Base-by-base conservation (phyloP, 2,888 invertebrate species). In the Acanthosepion esculentum region DNA sequence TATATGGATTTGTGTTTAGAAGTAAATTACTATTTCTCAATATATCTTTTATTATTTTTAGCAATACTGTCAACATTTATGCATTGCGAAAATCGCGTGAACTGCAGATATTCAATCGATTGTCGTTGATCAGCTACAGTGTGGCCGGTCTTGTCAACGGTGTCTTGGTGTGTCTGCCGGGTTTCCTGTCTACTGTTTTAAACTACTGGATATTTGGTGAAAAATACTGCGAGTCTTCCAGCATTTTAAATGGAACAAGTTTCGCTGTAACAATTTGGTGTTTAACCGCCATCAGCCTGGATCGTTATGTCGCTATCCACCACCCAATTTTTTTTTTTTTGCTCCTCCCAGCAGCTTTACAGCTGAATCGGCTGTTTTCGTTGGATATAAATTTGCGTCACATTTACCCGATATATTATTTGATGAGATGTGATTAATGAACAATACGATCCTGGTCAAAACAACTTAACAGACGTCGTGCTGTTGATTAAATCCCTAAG, bases 221-320 rank as follows among this genome's bases (percentile, higher is more conserved):
- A 23, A 95, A 95, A 64, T 96, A 95, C 95, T 96, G 96, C 93
- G 95, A 96, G 94, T 93, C 96, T 7, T 95, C 96, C 8, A 96
- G 95, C 20, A 95, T 96, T 23, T 94, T 95, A 18, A 96, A 96
- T 94, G 96, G 96, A 26, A 94, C 94, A 0, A 96, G 95, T 8
- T 95, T 95, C n/a, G 95, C 96, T 6, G 96, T 96, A 26, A 96
- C 96, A 29, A 96, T 96, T 94, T 96, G 95, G 95, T 95, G 95
- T 92, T 92, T 96, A 33, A 95, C 95, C 5, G 93, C 96, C 48
- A 94, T 96, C 29, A 96, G 96, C 59, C 94, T 96, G 20, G 96
- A 96, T 95, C 94, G 96, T n/a, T 96, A 95, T 93, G 93, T 96
- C 15, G 96, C 96, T 33, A 95, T 96, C 23, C 93, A 95, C 48